These are phyloP conservation scores for Morpho helenor DNA, from an alignment of 2,888 invertebrate genomes.

Conservation along the genomic window DNA sequence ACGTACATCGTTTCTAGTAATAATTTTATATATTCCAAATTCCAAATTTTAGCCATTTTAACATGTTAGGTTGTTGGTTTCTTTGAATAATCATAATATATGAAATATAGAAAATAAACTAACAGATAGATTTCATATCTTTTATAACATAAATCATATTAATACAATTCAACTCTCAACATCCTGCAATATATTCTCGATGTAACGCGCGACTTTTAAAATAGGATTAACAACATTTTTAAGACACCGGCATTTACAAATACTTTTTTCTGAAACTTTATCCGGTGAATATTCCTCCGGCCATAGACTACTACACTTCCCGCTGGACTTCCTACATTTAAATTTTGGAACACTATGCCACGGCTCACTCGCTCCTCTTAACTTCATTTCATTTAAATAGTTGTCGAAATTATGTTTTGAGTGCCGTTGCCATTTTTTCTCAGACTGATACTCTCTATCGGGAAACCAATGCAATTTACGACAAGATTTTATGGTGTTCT, in stretches of 20 bases:
- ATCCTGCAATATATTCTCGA: slow-evolving; percentile 52
- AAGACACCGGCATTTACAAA: slow-evolving; percentile 35
- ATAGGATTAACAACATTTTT: slow-evolving; percentile 47
- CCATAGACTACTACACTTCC: slow-evolving; percentile 33
- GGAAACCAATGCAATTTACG: slow-evolving; percentile 13
- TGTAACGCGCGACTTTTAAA: slow-evolving; percentile 50
- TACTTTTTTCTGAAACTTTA: slow-evolving; percentile 15
- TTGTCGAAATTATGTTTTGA: slow-evolving; percentile 30
- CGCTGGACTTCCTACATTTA: slow-evolving; percentile 24
- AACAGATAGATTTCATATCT: background rate
- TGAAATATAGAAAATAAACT: background rate
- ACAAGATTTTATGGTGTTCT: slow-evolving; percentile 10
- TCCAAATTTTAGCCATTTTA: too few relatives aligned
- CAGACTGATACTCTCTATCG: slow-evolving; percentile 34
- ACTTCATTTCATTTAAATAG: slow-evolving; percentile 24
- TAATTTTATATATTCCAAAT: too few relatives aligned
- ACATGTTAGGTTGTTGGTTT: too few relatives aligned
- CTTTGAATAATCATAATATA: too few relatives aligned
- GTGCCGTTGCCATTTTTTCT: slow-evolving; percentile 34
- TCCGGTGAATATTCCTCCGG: slow-evolving; percentile 24
- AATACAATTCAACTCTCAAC: slow-evolving; percentile 35
- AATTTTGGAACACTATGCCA: slow-evolving; percentile 32
- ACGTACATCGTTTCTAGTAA: too few relatives aligned
- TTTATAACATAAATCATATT: background rate
- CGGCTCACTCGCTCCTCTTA: slow-evolving; percentile 39